Conservation (phyloP, 2,888 invertebrate species). For the Trachelus iudaicus region DNA sequence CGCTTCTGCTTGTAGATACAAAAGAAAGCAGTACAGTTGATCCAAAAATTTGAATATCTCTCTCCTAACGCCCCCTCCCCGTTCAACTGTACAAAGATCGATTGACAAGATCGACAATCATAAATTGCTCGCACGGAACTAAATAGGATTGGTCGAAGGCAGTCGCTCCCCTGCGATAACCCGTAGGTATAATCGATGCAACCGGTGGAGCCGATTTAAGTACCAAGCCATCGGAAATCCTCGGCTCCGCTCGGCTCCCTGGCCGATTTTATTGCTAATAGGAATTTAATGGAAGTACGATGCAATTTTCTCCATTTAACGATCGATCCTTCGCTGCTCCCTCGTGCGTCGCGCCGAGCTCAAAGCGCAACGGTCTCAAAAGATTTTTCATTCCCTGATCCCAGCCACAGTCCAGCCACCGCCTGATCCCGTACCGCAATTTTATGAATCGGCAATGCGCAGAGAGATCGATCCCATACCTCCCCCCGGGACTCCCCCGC, state of each 20-base stretch:
- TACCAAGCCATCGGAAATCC: constrained; percentile 21
- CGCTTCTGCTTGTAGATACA: background rate
- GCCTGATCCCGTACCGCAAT: no score
- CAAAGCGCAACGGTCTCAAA: background rate
- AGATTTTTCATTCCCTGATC: background rate
- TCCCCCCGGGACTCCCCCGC: background rate
- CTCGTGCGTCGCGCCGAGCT: background rate
- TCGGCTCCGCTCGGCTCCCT: constrained; percentile 25
- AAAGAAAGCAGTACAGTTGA: background rate
- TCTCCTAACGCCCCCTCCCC: no score
- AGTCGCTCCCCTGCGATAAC: background rate
- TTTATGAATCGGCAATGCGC: background rate
- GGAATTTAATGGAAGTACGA: constrained; percentile 43
- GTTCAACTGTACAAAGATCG: background rate
- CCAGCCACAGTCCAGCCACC: no score
- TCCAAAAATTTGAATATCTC: background rate
- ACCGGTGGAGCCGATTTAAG: constrained; percentile 13
- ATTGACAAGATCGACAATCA: background rate
- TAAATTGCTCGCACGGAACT: background rate
- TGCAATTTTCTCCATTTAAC: constrained; percentile 50
- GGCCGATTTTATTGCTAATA: constrained; percentile 57
- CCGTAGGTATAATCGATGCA: constrained; percentile 23
- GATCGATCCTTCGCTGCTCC: constrained; percentile 23
- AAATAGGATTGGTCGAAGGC: background rate
- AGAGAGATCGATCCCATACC: background rate